phyloP scores from a whole-genome alignment of 2,113 vertebrate species.

The Cinclus cinclus region DNA sequence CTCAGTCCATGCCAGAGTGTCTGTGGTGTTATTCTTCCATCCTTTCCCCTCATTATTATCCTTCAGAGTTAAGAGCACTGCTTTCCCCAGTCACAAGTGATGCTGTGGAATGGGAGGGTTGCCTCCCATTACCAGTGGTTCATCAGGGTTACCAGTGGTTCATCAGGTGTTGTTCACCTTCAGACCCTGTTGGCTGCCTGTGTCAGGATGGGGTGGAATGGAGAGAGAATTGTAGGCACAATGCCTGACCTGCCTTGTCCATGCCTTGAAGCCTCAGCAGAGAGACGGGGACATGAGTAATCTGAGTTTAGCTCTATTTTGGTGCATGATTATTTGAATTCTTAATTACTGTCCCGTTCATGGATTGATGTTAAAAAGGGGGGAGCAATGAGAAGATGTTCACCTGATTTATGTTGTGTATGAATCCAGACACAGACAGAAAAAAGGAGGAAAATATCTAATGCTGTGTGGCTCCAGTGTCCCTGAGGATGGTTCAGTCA shows the following conservation, averaged over 20 bases:
- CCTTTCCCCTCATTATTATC: neutral
- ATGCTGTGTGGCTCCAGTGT: fast-evolving
- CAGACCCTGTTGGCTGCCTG: neutral
- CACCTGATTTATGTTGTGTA: neutral
- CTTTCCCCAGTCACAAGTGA: fast-evolving
- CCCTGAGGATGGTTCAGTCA: neutral
- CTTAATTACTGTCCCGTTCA: neutral
- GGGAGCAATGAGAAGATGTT: neutral
- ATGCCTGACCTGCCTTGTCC: neutral
- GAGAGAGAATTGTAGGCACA: neutral
- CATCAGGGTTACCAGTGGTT: neutral
- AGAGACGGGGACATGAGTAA: neutral
- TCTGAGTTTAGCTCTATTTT: neutral
- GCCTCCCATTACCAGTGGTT: neutral
- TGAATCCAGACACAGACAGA: neutral
- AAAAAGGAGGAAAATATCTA: neutral
- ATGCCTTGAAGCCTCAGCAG: neutral
- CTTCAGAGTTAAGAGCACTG: neutral
- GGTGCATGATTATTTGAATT: neutral
- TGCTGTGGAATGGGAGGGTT: neutral
- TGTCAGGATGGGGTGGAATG: neutral
- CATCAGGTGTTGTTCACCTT: neutral
- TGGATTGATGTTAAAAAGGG: neutral
- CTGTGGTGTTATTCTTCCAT: neutral
- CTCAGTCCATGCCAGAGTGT: neutral